Evolutionary conservation across 2,797 vertebrate species (phyloP).

Genomic region (Galagoides demidoff): DNA sequence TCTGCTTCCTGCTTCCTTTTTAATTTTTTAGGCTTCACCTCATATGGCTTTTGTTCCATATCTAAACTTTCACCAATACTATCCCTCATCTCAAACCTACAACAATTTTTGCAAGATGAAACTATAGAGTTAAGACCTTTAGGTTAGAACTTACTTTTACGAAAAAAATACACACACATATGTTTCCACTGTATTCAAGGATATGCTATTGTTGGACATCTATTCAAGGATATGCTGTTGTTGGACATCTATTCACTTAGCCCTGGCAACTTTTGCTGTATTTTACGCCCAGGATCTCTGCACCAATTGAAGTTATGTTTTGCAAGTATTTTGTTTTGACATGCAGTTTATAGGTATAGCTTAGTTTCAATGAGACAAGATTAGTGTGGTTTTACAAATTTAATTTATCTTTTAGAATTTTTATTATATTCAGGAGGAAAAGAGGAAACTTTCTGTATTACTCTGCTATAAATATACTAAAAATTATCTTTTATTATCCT

Average conservation of each 20-base stretch:
- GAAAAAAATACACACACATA: no score
- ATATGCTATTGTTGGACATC: neutral
- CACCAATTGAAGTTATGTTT: slow-evolving; percentile 3
- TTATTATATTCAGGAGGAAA: neutral
- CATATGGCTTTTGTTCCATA: neutral
- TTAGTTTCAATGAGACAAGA: neutral
- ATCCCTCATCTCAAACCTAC: neutral
- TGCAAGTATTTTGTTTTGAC: neutral
- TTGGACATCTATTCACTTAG: neutral
- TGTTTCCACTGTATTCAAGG: neutral
- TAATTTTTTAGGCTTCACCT: neutral
- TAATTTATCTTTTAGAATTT: neutral
- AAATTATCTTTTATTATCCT: neutral
- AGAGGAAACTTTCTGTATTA: neutral
- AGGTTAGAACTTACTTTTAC: neutral
- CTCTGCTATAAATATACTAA: neutral
- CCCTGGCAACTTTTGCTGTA: neutral
- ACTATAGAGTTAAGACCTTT: neutral
- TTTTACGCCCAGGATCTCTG: neutral
- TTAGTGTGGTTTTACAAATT: neutral
- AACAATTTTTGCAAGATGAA: neutral
- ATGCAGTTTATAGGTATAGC: neutral
- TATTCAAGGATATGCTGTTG: neutral
- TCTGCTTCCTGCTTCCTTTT: neutral
- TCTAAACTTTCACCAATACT: neutral